Base-by-base conservation (phyloP, 2,113 vertebrate genomes). In the Corythaixoides concolor region DNA sequence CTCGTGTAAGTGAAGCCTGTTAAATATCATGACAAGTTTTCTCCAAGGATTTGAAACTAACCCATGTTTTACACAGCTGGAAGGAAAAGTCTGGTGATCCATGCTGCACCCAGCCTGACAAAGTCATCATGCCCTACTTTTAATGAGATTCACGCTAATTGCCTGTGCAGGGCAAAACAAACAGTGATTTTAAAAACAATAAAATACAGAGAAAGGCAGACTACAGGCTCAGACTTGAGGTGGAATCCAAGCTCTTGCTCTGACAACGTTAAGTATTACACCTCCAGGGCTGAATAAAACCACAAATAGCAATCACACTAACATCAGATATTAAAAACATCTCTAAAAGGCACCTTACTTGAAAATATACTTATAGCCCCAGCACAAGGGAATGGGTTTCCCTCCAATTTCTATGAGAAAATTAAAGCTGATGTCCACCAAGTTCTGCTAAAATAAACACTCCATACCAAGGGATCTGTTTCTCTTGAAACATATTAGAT, bases 151-250 rank as follows among this genome's bases (percentile, higher is more conserved):
- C 81, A 55, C 3, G 43, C 16, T 80, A 92, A 89, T 89, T 85
- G 23, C 26, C 32, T 28, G 7, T 59, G 63, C 19, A 26, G 28
- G n/a, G 50, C 76, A 84, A 93, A 95, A 93, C 77, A 96, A 97
- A 91, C 27, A 70, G 22, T 53, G 75, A 60, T 80, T 74, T 5
- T 22, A 93, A 89, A 87, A 20, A 37, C 56, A 67, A 77, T 1
- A 59, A 52, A 67, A 82, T 7, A n/a, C 27, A 73, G 76, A 81
- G 26, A 14, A 68, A 81, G n/a, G 18, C 7, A 4, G 19, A 52
- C 20, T 78, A 50, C 84, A 97, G 86, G 94, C 55, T 92, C 67
- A 82, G 56, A 81, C 78, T 75, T 94, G 94, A 95, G 53, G 22
- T 58, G 63, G 67, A 93, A 94, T 95, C 80, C 69, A 86, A 89